These are phyloP conservation scores for Tetranychus truncatus DNA, from an alignment of 2,888 invertebrate species.

Conservation along the genomic window DNA sequence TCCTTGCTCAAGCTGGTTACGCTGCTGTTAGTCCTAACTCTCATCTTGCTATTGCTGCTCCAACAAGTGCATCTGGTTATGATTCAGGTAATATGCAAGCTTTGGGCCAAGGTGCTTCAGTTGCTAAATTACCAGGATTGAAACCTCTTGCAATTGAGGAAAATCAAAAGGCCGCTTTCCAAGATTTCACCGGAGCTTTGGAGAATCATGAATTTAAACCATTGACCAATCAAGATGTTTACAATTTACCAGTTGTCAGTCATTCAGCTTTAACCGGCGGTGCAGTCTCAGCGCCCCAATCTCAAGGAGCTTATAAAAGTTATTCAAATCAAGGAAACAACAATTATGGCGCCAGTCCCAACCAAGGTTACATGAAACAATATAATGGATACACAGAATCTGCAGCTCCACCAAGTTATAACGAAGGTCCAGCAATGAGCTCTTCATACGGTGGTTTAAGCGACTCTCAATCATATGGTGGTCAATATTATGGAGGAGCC, in stretches of 20 bases:
- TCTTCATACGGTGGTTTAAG: background rate
- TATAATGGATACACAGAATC: background rate
- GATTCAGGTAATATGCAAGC: background rate
- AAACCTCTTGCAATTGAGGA: constrained; percentile 9
- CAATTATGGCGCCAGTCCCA: background rate
- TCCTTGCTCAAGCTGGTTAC: background rate
- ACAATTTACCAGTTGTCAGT: background rate
- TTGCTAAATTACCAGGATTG: background rate
- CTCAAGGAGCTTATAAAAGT: background rate
- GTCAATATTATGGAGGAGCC: constrained; percentile 4
- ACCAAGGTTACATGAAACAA: background rate
- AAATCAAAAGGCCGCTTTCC: constrained; percentile 10
- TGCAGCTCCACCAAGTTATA: background rate
- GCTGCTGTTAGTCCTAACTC: constrained; percentile 6
- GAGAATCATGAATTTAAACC: constrained; percentile 8
- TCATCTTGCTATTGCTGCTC: constrained; percentile 3
- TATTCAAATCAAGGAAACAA: background rate
- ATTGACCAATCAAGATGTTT: background rate
- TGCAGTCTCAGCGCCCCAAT: background rate
- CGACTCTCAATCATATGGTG: constrained; percentile 3
- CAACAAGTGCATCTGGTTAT: background rate
- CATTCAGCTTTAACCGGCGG: background rate
- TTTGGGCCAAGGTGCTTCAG: background rate
- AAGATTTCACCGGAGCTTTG: constrained; percentile 12
- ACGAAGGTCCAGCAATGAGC: background rate